Conservation (phyloP, 2,113 vertebrate species). For the Polyodon spathula region DNA sequence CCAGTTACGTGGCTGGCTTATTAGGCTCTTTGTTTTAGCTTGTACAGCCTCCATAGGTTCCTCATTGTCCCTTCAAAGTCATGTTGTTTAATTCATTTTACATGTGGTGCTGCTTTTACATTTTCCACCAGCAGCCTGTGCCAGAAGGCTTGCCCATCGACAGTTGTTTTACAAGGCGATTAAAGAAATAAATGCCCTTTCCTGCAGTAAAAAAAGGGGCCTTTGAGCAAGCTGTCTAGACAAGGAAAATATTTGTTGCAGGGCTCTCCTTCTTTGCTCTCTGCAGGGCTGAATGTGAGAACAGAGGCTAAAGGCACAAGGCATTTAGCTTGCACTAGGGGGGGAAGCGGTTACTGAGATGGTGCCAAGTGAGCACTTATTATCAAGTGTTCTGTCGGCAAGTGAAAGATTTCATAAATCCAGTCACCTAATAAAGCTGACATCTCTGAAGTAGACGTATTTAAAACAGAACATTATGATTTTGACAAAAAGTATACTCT, state of each 20-base stretch:
- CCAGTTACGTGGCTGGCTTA: too few species aligned
- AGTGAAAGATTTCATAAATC: too few species aligned
- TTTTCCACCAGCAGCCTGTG: slow-evolving; percentile 24
- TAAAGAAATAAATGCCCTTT: slow-evolving; percentile 27
- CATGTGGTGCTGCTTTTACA: slow-evolving; percentile 21
- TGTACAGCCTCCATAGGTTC: neutral
- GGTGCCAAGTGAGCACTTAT: neutral
- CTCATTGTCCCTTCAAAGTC: slow-evolving; percentile 9
- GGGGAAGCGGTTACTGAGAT: neutral
- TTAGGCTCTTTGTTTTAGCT: neutral
- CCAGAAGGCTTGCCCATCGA: slow-evolving; percentile 24
- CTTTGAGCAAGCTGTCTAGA: slow-evolving; percentile 52
- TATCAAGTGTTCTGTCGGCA: neutral
- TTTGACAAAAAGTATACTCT: too few species aligned
- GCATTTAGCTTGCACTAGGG: neutral
- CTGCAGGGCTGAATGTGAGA: slow-evolving; percentile 6
- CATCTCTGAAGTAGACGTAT: too few species aligned
- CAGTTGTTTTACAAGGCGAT: slow-evolving; percentile 23
- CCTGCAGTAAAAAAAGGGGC: slow-evolving; percentile 41
- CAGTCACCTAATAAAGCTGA: too few species aligned
- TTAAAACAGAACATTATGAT: too few species aligned
- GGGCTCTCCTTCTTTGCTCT: slow-evolving; percentile 28
- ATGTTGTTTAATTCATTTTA: slow-evolving; percentile 23
- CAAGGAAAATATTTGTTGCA: slow-evolving; percentile 46
- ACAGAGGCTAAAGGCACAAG: neutral